Evolutionary conservation across 1,140 invertebrate genomes (phyloP), one percentile per base, ranked within the genome.

Genomic region (Macrobrachium nipponense): DNA sequence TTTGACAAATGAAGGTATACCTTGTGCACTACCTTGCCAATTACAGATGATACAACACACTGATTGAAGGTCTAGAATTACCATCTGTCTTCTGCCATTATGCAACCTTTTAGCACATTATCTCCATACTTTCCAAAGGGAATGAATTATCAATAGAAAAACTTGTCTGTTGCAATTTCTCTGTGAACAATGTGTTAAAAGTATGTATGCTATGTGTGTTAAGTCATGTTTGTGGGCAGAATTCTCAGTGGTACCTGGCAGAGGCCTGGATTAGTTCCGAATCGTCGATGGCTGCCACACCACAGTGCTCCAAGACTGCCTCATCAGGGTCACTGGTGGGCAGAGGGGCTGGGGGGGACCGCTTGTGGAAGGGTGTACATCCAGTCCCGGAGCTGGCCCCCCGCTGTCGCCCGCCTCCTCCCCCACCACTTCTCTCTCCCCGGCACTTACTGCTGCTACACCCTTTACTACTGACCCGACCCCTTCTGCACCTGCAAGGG

Each of bases 231-330:
- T 14, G 59, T 27, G 66, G 44, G 70, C 80, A 82, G 68, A 94
- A 93, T 82, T 94, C 89, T 75, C 93, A 94, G 90, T 93, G 93
- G 82, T 91, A 91, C 64, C 88, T 86, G 61, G 78, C 76, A 76
- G 75, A 72, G 68, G 78, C 86, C 75, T 83, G 86, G 60, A 82
- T 61, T 64, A 80, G 86, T 72, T 83, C 79, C 44, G 89, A 88
- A 66, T 87, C 89, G 17, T 89, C 89, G 82, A 91, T 92, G 20
- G 92, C 92, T 43, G 92, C 77, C 78, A 93, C 93, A 27, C 94
- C 94, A 66, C 94, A 91, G 17, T 94, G 93, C 89, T 94, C 94
- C 17, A 94, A 94, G 73, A 83, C 80, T 20, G 81, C 80, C 58
- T 86, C 84, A 61, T 86, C 76, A 61, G 64, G 78, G 61, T 86